Base-by-base conservation (phyloP, 2,888 invertebrate species). In the Ormyrus thymus region DNA sequence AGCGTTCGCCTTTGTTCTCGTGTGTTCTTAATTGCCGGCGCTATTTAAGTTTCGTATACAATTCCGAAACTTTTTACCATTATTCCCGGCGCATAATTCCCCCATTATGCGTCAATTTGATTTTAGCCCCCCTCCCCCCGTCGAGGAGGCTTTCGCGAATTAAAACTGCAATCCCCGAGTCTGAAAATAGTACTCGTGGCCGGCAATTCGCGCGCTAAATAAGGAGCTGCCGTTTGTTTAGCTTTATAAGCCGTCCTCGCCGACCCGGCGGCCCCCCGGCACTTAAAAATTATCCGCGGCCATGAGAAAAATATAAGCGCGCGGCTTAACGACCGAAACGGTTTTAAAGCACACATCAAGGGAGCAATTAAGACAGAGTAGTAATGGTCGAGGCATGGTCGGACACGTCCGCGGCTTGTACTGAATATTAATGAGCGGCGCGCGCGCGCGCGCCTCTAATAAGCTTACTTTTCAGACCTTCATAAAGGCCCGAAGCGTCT, bases 311-410 rank as follows among this genome's bases (percentile, higher is more conserved):
- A 29, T 29, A 29, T 29, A 29, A 29, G 29, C 29, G 29, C 29
- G 29, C 29, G 29, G 29, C 29, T 29, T 29, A 58, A 43, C 53
- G 55, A 55, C 4, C 11, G 15, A 46, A 55, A 46, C 53, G 53
- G 3, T 55, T 55, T 46, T n/a, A 4, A 73, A n/a, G 64, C 48
- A 50, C 11, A 15, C 1, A 46, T 15, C 1, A 46, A 55, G 50
- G 7, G 29, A 55, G 46, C 53, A 72, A 72, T 74, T 48, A 65
- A 46, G 58, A 9, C 6, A 9, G 53, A 76, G 75, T 76, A 75
- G 75, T 53, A 45, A 68, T 56, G 61, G 59, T 68, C 29, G 9
- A 10, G n/a, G 48, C 46, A 48, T 9, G 53, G 61, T 68, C 48
- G 43, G 75, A 55, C 68, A 50, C 15, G 13, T 5, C 10, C 13